Base-by-base conservation (phyloP, 2,888 invertebrate genomes). In the Xylocampa areola region DNA sequence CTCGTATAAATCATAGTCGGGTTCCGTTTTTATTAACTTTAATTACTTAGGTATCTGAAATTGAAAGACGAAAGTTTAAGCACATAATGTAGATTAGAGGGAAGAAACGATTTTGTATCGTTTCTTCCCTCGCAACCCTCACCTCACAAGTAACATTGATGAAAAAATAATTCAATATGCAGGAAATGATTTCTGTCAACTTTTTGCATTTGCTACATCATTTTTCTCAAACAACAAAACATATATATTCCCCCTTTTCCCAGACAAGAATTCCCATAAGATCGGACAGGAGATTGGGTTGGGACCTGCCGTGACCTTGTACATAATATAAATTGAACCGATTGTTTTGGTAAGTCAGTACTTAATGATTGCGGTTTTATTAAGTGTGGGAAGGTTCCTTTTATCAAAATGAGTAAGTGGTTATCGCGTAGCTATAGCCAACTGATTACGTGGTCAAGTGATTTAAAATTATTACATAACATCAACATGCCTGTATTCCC, bases 1-100 rank as follows among this genome's bases (percentile, higher is more conserved):
- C 29, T 21, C 41, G 16, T 35, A 73, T 67, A 67, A 73, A 70
- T 70, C 73, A 70, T 58, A 21, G 4, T 14, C 1, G 11, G n/a
- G 53, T 40, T 21, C 27, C 30, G 59, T 23, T 36, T 30, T n/a
- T 4, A 32, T 23, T 32, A 43, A 53, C 14, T 25, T n/a, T 32
- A 13, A 51, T n/a, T 14, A 8, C 19, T 37, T 19, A n/a, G n/a
- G n/a, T n/a, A 30, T 29, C 10, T 30, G 13, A 30, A 30, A 48
- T 48, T 48, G 29, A 29, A 37, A 29, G 29, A 19, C 11, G 23
- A 29, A 25, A 32, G 13, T 10, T n/a, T n/a, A n/a, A n/a, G n/a
- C n/a, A n/a, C n/a, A n/a, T n/a, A n/a, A n/a, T n/a, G n/a, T n/a
- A n/a, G n/a, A n/a, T n/a, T n/a, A n/a, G n/a, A n/a, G n/a, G n/a